Conservation (phyloP, 2,888 invertebrate species). For the Leucophenga montana region DNA sequence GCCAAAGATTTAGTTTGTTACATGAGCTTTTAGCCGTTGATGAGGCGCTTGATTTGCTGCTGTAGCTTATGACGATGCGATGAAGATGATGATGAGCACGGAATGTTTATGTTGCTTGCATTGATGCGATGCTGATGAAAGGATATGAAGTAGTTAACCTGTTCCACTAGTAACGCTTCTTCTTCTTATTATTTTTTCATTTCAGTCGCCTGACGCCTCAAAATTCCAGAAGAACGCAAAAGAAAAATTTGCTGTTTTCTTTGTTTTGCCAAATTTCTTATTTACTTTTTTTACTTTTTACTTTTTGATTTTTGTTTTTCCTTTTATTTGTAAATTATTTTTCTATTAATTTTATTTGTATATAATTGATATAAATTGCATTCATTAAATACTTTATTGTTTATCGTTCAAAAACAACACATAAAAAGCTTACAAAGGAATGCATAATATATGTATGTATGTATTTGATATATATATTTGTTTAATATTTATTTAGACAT, state of each 20-base stretch:
- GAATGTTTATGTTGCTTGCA: background rate
- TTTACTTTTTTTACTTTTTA: too few relatives aligned
- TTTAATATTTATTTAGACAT: too few relatives aligned
- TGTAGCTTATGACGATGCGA: slow-evolving; percentile 22
- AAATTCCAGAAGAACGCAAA: slow-evolving; percentile 48
- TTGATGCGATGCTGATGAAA: slow-evolving; percentile 35
- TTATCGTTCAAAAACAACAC: slow-evolving; percentile 2
- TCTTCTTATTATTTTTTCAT: background rate
- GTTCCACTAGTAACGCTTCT: background rate
- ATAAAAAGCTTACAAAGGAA: slow-evolving; percentile 23
- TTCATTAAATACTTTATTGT: slow-evolving; percentile 14
- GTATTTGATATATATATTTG: background rate
- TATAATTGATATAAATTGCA: slow-evolving; percentile 31
- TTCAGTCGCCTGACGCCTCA: background rate
- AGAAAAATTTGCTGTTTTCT: slow-evolving; percentile 62
- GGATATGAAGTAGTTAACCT: background rate
- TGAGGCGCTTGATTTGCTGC: slow-evolving; percentile 34
- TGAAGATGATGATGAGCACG: slow-evolving; percentile 28
- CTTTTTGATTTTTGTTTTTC: slow-evolving; percentile 30
- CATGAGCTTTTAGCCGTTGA: slow-evolving; percentile 35
- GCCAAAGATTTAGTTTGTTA: too few relatives aligned
- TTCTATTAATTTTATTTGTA: slow-evolving; percentile 34
- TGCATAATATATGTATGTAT: slow-evolving; percentile 1
- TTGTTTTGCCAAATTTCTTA: slow-evolving; percentile 31
- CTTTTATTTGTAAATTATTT: slow-evolving; percentile 41